Base-by-base conservation (phyloP, 2,113 vertebrate species). In the Heterotis niloticus region DNA sequence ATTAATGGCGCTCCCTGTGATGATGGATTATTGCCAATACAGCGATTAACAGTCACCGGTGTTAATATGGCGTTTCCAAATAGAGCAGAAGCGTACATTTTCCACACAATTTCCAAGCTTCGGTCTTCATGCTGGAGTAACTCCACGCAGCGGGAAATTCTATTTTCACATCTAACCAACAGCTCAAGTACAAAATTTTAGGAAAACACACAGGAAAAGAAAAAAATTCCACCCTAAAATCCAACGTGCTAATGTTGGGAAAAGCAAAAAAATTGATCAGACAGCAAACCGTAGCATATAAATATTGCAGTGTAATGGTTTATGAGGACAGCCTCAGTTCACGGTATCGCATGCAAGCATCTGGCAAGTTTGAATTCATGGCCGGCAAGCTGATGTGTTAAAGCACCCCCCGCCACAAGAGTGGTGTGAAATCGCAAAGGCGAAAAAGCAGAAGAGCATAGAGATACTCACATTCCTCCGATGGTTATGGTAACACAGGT, bases 401-500 rank as follows among this genome's bases (percentile, higher is more conserved):
- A 34, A 70, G 0, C 14, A 34, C 20, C n/a, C n/a, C n/a, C n/a
- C n/a, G 7, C 17, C 68, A 62, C 3, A 11, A 62, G 13, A 20
- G 1, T 10, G 68, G 68, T 70, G 12, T 20, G 68, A 17, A 51
- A 20, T 34, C 51, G 18, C 69, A 28, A 51, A 28, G 29, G 68
- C 67, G 17, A 0, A 1, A 17, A 28, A n/a, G 72, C 10, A 59
- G 14, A 14, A 24, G 4, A 54, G 18, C 17, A 18, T 0, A 51
- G 34, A 4, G 0, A 44, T 68, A 94, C 97, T 98, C 86, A 98
- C 97, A 98, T 98, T 65, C 97, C 97, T 28, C 96, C 96, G 10
- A 98, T 99, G 82, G 94, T 94, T 68, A 99, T 95, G 0, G 97
- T 99, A 74, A 96, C 95, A 80, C 97, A 99, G 64, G 97, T 99